Evolutionary conservation across 2,888 invertebrate species (phyloP).

Genomic region (Cacoxenus indagator): DNA sequence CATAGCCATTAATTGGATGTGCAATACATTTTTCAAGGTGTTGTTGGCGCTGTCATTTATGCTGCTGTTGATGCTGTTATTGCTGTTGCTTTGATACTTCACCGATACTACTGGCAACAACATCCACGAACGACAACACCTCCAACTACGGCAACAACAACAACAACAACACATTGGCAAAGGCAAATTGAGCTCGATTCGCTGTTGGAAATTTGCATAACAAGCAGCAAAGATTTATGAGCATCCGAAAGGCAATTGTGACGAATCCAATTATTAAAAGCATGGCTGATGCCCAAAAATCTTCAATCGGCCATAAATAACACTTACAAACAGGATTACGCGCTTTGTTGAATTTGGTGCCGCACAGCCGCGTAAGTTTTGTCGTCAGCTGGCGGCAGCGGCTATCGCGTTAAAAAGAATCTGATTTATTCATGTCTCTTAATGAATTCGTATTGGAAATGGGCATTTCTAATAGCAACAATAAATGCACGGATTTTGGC

Average conservation of each 20-base stretch:
- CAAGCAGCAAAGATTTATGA: constrained; percentile 61
- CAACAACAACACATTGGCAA: constrained; percentile 10
- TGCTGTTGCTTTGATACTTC: constrained; percentile 52
- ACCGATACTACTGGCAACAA: constrained; percentile 48
- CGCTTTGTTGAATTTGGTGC: constrained; percentile 51
- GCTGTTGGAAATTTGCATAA: constrained; percentile 55
- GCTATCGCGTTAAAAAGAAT: not conserved
- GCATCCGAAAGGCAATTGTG: constrained; percentile 48
- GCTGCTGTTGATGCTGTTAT: constrained; percentile 1
- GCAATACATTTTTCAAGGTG: constrained; percentile 27
- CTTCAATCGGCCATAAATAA: constrained; percentile 61
- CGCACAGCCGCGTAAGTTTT: not conserved
- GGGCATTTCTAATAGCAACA: too few relatives aligned
- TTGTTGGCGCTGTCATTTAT: not conserved
- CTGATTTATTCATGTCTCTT: not conserved
- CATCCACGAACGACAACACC: constrained; percentile 32
- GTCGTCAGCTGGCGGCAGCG: not conserved
- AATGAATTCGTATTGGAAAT: not conserved
- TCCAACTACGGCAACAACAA: constrained; percentile 17
- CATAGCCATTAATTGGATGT: constrained; percentile 55
- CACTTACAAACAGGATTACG: constrained; percentile 59
- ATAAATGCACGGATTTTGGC: too few relatives aligned
- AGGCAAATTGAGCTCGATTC: constrained; percentile 22
- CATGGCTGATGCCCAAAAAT: constrained; percentile 48
- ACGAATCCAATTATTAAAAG: constrained; percentile 63